Evolutionary conservation across 2,888 invertebrate species (phyloP).

Genomic region (Muschampia plurimacula): DNA sequence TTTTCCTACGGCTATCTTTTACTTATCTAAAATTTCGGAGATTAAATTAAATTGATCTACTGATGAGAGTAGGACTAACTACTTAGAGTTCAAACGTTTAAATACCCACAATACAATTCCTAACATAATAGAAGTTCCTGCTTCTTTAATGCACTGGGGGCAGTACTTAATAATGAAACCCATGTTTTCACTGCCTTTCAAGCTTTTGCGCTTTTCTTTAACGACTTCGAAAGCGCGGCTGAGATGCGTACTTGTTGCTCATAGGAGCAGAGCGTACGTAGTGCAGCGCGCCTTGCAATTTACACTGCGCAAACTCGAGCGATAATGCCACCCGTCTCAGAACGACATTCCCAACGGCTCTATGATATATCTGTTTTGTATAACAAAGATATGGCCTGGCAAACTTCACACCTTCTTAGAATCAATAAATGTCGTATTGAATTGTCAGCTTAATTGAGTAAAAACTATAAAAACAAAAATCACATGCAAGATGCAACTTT

Average conservation of each 20-base stretch:
- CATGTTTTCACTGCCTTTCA: conserved; percentile 17
- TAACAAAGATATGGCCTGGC: too few relatives aligned
- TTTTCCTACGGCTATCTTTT: not conserved
- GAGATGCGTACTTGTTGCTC: conserved; percentile 21
- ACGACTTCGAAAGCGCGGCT: conserved; percentile 16
- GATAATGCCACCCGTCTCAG: not conserved
- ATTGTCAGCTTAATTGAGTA: too few relatives aligned
- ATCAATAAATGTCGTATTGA: too few relatives aligned
- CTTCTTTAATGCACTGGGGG: conserved; percentile 9
- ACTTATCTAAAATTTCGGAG: too few relatives aligned
- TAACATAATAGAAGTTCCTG: not conserved
- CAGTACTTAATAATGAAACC: conserved; percentile 21
- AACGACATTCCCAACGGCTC: too few relatives aligned
- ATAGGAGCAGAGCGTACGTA: conserved; percentile 1
- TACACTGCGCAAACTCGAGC: conserved; percentile 29
- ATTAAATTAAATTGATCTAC: too few relatives aligned
- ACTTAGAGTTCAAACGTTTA: not conserved
- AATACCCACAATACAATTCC: conserved; percentile 20
- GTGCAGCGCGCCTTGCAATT: conserved; percentile 20
- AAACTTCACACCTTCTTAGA: too few relatives aligned
- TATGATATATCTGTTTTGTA: too few relatives aligned
- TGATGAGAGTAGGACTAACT: too few relatives aligned
- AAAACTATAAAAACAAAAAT: too few relatives aligned
- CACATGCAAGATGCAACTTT: too few relatives aligned
- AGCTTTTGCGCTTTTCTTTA: not conserved